Conservation (phyloP, 2,888 invertebrate species). For the Rhogogaster chlorosoma region DNA sequence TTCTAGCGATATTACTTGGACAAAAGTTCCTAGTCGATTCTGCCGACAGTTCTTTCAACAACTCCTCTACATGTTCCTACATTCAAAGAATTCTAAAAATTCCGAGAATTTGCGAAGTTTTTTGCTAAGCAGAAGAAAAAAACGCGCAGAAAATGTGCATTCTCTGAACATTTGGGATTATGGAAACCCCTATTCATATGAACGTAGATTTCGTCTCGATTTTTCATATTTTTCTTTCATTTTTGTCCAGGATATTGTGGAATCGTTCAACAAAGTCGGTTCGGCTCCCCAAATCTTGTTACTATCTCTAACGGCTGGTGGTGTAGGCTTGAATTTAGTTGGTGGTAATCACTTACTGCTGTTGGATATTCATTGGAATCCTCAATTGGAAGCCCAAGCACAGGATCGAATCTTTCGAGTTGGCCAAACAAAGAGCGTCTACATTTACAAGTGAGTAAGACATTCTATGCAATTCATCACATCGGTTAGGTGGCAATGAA, state of each 20-base stretch:
- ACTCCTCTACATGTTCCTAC: no score
- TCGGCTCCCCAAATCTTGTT: slow-evolving; percentile 83
- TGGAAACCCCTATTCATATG: not conserved
- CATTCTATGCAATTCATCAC: not conserved
- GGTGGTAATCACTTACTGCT: slow-evolving; percentile 96
- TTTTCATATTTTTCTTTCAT: not conserved
- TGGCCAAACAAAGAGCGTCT: slow-evolving; percentile 90
- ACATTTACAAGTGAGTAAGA: slow-evolving; percentile 87
- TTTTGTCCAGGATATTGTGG: slow-evolving; percentile 65
- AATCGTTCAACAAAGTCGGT: slow-evolving; percentile 66
- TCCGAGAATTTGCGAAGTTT: not conserved
- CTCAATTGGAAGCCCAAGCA: slow-evolving; percentile 96
- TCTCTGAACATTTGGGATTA: not conserved
- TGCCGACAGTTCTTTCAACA: no score
- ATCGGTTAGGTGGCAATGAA: not conserved
- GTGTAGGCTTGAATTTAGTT: slow-evolving; percentile 95
- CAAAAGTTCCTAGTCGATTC: no score
- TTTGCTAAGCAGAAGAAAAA: not conserved
- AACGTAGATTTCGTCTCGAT: slow-evolving; percentile 19
- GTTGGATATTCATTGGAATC: slow-evolving; percentile 98
- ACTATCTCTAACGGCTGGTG: slow-evolving; percentile 95
- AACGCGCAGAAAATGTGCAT: not conserved
- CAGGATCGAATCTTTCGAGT: slow-evolving; percentile 96
- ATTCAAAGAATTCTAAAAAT: no score
- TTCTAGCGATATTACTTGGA: no score